A percentile compares a stretch with the other conserved stretches of the same genome.
Conservation (phyloP, 2,888 invertebrate genomes). For the Theodoxus fluviatilis region DNA sequence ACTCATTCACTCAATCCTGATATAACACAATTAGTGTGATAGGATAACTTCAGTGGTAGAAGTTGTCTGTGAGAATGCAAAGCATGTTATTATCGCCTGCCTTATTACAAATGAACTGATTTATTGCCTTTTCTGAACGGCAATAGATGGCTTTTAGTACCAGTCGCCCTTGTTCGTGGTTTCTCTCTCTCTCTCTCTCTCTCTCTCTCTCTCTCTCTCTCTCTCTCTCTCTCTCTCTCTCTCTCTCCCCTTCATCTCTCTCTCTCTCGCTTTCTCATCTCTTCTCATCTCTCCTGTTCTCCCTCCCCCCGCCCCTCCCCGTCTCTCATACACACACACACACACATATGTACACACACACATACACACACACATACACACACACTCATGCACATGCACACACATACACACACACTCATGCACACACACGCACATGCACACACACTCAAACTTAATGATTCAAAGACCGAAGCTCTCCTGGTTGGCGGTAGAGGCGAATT, state of each 20-base stretch:
- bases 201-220: background rate
- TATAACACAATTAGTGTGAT: too few species aligned
- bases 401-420: background rate
- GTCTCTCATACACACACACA: conserved; percentile 2
- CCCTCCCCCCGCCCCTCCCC: conserved; percentile 19
- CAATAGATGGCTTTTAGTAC: too few species aligned
- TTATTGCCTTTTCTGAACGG: too few species aligned
- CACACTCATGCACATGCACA: background rate
- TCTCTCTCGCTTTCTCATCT: background rate
- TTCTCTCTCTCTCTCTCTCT: background rate
- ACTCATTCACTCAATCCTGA: too few species aligned
- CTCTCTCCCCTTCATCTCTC: conserved; percentile 2
- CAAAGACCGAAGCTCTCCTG: background rate
- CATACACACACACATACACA: conserved; percentile 4
- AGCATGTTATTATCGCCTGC: too few species aligned
- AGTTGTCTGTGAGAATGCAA: too few species aligned
- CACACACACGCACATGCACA: conserved; percentile 1
- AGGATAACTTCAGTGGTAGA: too few species aligned
- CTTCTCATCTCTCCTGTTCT: background rate
- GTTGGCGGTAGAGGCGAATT: too few species aligned
- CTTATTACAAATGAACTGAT: too few species aligned
- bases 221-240: background rate
- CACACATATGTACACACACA: background rate
- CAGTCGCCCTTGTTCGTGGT: too few species aligned
- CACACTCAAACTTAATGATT: background rate